These are phyloP conservation scores for Dryobates pubescens DNA, from an alignment of 2,797 vertebrate species.

Conservation along the genomic window DNA sequence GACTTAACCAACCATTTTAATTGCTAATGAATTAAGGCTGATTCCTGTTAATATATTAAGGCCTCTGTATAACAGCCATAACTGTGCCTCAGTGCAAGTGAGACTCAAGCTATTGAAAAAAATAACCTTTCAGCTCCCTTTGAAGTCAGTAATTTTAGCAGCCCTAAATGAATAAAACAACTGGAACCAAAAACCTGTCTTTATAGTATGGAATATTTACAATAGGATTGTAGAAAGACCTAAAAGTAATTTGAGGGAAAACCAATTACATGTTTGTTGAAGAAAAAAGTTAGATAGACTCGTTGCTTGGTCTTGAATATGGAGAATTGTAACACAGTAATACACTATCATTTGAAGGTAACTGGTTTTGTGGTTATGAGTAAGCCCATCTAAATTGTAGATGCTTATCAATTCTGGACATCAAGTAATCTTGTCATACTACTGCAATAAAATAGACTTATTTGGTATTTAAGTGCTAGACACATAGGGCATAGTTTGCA, in stretches of 20 bases:
- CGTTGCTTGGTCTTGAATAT: neutral
- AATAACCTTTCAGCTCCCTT: neutral
- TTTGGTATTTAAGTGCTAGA: conserved; percentile 56
- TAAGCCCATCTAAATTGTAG: neutral
- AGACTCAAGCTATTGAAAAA: neutral
- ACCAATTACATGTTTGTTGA: neutral
- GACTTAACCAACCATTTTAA: conserved; percentile 12
- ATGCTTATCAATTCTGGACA: conserved; percentile 17
- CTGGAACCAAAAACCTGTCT: neutral
- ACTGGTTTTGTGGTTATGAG: neutral
- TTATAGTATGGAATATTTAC: neutral
- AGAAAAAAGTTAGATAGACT: neutral
- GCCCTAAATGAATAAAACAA: neutral
- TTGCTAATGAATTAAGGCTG: conserved; percentile 59
- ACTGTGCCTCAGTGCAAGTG: neutral
- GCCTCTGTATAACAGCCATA: conserved; percentile 16
- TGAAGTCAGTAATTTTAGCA: neutral
- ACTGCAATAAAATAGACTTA: conserved; percentile 21
- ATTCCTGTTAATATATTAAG: conserved; percentile 50
- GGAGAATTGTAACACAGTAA: neutral
- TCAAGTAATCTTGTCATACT: neutral
- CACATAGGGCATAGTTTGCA: conserved; percentile 21
- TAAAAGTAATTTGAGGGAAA: conserved; percentile 1
- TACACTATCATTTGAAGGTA: neutral
- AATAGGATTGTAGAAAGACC: neutral